Evolutionary conservation across 2,888 invertebrate genomes (phyloP), one percentile per base, ranked within the genome.

Genomic region (Chalcosyrphus nemorum): DNA sequence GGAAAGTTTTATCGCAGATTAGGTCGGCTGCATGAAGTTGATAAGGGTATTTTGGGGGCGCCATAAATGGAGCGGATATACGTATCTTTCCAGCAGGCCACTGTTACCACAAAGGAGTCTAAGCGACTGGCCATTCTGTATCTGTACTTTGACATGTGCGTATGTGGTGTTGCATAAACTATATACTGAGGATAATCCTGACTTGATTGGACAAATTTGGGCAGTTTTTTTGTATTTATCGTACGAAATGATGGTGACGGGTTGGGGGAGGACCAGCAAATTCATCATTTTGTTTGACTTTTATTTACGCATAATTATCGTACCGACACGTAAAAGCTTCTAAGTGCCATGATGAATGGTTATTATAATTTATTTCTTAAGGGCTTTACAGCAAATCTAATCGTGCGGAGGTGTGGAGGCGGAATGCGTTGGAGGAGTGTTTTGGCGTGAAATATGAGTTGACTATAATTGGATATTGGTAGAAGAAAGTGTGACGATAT

Each of bases 261-360:
- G 38, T 3, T 1, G 54, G 24, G 27, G 2, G 0, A 13, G 9
- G 11, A 21, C 41, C 15, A 17, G 54, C 32, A 24, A 68, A 81
- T 71, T 45, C 76, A 76, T 70, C 81, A 76, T 81, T 59, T 45
- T 21, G 11, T 57, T 27, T 59, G 63, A 65, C 63, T 81, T 70
- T 71, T 65, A 59, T 76, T 81, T 21, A 38, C 59, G 54, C 59
- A 76, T 76, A 76, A 76, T 76, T 76, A 61, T 35, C 29, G 43
- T 76, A 61, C 50, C 38, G 43, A 68, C 66, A 56, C 59, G 66
- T 81, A 57, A 50, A 65, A 38, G 38, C 47, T 72, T 52, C 66
- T 54, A 54, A 54, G 27, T 52, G 4, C 50, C 43, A 68, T 77
- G 68, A 61, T 66, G 38, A 41, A 54, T 66, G 24, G 52, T 35